Percentiles rank a stretch among this genome's conserved stretches.
Evolutionary conservation across 1,140 invertebrate species (phyloP).

Genomic region (Apis mellifera): Amel_HAv3.1 CM009932.2:9586501-9587000

Average conservation of each 20-base stretch:
- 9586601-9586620: constrained; percentile 55
- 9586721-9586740: constrained; percentile 46
- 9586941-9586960: constrained; percentile 60
- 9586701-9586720: constrained; percentile 61
- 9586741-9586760: constrained; percentile 70
- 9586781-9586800: constrained; percentile 73
- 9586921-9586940: constrained; percentile 31
- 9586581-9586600: constrained; percentile 1
- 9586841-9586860: constrained; percentile 60
- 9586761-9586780: constrained; percentile 75
- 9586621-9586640: constrained; percentile 48
- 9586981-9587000: constrained; percentile 17
- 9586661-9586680: constrained; percentile 60
- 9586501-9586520: too few relatives aligned
- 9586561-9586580: background rate
- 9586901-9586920: constrained; percentile 47
- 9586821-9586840: constrained; percentile 70
- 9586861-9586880: constrained; percentile 61
- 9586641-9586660: constrained; percentile 61
- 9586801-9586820: constrained; percentile 78
- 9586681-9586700: constrained; percentile 63
- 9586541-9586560: constrained; percentile 17
- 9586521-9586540: background rate
- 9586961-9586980: constrained; percentile 49
- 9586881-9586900: constrained; percentile 52